A percentile compares a stretch with the other conserved stretches of the same genome.
phyloP scores from a whole-genome alignment of 2,113 vertebrate species.

The Burhinus bistriatus region DNA sequence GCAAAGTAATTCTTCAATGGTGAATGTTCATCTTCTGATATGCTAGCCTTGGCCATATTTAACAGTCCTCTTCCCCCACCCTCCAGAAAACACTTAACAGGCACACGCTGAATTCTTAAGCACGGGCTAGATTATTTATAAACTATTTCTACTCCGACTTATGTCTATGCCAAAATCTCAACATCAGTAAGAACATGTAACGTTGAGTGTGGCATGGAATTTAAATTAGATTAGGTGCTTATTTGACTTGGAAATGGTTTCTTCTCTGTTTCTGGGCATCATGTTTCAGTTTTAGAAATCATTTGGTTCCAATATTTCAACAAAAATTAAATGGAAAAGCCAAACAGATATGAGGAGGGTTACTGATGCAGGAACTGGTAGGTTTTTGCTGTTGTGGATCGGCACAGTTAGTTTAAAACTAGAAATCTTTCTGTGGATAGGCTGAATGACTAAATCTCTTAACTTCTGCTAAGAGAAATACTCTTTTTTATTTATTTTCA shows the following conservation, averaged over 20 bases:
- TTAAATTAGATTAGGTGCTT: constrained; percentile 23
- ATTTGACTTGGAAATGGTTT: constrained; percentile 23
- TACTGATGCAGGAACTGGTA: not conserved
- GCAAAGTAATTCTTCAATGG: not conserved
- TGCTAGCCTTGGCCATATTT: not conserved
- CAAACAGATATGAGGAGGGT: not conserved
- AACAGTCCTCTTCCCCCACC: not conserved
- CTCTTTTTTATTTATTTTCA: not conserved
- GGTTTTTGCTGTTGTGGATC: not conserved
- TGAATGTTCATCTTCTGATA: not conserved
- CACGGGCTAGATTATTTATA: not conserved
- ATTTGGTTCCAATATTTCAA: not conserved
- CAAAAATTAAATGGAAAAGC: not conserved
- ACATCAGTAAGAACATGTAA: not conserved
- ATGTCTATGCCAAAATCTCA: not conserved
- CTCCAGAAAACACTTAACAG: not conserved
- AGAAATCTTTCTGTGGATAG: not conserved
- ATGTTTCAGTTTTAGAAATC: not conserved
- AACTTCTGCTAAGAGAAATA: not conserved
- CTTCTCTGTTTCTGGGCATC: not conserved
- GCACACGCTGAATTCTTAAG: not conserved
- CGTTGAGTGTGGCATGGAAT: not conserved
- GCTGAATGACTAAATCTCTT: not conserved
- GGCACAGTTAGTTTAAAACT: not conserved
- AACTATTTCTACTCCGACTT: not conserved